phyloP scores from a whole-genome alignment of 2,888 invertebrate genomes.

The Galerucella calmariensis region DNA sequence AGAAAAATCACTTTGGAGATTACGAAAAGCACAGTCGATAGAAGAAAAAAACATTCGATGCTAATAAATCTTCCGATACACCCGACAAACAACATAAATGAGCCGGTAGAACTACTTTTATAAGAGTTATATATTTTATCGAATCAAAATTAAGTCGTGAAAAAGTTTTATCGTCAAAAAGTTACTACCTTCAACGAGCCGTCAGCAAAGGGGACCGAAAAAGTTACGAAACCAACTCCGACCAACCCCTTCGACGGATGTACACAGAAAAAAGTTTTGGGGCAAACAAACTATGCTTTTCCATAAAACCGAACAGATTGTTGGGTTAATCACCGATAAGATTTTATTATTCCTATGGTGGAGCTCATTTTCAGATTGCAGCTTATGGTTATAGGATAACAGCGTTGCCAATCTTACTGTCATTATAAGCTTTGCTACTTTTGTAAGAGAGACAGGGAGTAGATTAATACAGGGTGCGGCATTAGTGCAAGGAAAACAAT shows the following conservation, averaged over 20 bases:
- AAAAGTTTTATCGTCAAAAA: conserved; percentile 32
- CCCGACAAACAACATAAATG: conserved; percentile 20
- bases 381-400: too few relatives aligned
- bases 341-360: background rate
- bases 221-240: conserved; percentile 15
- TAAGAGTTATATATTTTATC: conserved; percentile 35
- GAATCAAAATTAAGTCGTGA: conserved; percentile 31
- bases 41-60: conserved; percentile 3
- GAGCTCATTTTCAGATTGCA: background rate
- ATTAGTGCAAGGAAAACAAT: too few relatives aligned
- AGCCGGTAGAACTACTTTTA: conserved; percentile 25
- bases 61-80: conserved; percentile 24
- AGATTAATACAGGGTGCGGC: too few relatives aligned
- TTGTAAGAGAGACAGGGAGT: too few relatives aligned
- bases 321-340: background rate
- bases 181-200: conserved; percentile 27
- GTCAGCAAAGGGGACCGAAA: conserved; percentile 12
- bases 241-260: conserved; percentile 5
- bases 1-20: conserved; percentile 17
- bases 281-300: conserved; percentile 3
- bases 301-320: background rate
- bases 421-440: too few relatives aligned
- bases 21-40: conserved; percentile 8
- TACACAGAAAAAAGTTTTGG: conserved; percentile 6
- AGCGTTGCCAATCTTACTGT: too few relatives aligned